Percentiles rank a stretch among this genome's conserved stretches.
These are phyloP conservation scores for Megastigmus dorsalis DNA, from an alignment of 2,888 invertebrate genomes.

Conservation along the genomic window DNA sequence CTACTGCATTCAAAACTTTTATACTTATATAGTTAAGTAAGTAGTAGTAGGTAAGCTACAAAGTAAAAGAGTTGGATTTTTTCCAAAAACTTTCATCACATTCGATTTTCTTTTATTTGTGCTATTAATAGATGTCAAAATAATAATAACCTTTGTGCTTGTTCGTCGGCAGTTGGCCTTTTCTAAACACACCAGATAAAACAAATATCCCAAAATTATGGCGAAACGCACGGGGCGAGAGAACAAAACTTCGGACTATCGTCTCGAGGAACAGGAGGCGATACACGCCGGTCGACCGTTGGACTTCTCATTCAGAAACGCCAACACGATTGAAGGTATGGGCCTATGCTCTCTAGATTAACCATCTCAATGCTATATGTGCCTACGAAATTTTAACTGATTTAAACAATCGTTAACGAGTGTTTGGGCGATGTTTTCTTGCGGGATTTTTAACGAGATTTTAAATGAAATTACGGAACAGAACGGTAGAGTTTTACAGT, in stretches of 20 bases:
- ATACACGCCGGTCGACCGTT: constrained; percentile 70
- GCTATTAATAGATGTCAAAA: constrained; percentile 38
- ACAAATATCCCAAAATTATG: constrained; percentile 47
- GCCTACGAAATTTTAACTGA: too few relatives aligned
- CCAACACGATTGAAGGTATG: constrained; percentile 68
- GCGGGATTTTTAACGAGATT: too few relatives aligned
- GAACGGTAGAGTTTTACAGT: too few relatives aligned
- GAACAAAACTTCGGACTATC: constrained; percentile 58
- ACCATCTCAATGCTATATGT: too few relatives aligned
- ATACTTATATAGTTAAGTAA: too few relatives aligned
- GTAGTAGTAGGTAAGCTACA: constrained; percentile 5
- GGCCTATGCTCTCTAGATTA: too few relatives aligned
- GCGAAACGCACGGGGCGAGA: constrained; percentile 7
- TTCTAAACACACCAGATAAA: neutral
- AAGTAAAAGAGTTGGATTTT: constrained; percentile 34
- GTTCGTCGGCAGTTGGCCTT: too few relatives aligned
- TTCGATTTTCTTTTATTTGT: constrained; percentile 38
- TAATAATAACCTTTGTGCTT: too few relatives aligned
- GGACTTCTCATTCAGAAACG: constrained; percentile 73
- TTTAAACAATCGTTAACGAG: too few relatives aligned
- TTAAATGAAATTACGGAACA: too few relatives aligned
- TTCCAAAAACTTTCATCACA: constrained; percentile 36
- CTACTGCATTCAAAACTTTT: too few relatives aligned
- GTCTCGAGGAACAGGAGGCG: constrained; percentile 60
- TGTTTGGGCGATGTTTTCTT: too few relatives aligned